Evolutionary conservation across 2,113 vertebrate species (phyloP).

Genomic region (Vanacampus margaritifer): DNA sequence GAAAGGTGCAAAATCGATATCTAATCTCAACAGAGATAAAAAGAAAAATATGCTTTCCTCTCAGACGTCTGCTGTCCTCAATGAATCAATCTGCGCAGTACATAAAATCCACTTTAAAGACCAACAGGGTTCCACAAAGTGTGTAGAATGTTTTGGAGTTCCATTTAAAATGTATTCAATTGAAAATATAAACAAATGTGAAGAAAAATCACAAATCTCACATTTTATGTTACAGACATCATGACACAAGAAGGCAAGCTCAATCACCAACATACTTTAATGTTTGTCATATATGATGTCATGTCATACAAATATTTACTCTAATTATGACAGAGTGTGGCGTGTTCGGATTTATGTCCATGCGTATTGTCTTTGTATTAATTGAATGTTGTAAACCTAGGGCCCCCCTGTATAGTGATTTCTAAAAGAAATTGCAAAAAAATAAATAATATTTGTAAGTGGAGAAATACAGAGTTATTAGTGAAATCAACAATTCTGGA

Average conservation of each 20-base stretch:
- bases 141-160: background rate
- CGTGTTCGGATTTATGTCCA: background rate
- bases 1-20: conserved; percentile 64
- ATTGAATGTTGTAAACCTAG: background rate
- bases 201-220: too few relatives aligned
- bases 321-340: background rate
- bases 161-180: background rate
- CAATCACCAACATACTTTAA: background rate
- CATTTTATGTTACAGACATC: background rate
- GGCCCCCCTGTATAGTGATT: too few relatives aligned
- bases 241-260: background rate
- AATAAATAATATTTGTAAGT: background rate
- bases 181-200: background rate
- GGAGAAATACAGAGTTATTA: too few relatives aligned
- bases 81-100: conserved; percentile 51
- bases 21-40: conserved; percentile 65
- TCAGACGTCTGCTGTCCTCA: conserved; percentile 39
- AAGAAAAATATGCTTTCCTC: conserved; percentile 54
- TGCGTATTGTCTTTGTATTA: background rate
- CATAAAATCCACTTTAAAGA: conserved; percentile 22
- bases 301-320: background rate
- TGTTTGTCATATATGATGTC: background rate
- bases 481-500: too few relatives aligned
- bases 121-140: conserved; percentile 35
- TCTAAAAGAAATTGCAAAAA: background rate